A percentile compares a stretch with the other conserved stretches of the same genome.
phyloP scores from a whole-genome alignment of 2,113 vertebrate species.

The Ibidorhyncha struthersii region DNA sequence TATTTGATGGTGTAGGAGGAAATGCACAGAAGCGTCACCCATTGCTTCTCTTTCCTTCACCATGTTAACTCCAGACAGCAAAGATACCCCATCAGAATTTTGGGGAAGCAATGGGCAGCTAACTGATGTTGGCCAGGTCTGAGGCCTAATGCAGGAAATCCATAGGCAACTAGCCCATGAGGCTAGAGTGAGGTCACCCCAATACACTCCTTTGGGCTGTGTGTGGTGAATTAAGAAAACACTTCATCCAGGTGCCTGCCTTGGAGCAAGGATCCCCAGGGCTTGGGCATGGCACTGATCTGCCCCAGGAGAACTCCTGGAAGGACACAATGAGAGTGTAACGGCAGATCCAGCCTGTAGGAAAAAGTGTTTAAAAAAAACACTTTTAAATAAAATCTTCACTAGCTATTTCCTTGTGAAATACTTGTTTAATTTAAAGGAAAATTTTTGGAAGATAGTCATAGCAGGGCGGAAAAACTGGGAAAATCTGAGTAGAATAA shows the following conservation, averaged over 20 bases:
- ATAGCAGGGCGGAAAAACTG: background rate
- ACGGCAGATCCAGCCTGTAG: background rate
- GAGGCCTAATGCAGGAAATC: background rate
- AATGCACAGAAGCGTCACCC: background rate
- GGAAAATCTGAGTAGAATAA: background rate
- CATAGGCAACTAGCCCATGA: fast-evolving
- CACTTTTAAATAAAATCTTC: background rate
- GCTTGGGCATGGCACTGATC: fast-evolving
- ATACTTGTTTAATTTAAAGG: background rate
- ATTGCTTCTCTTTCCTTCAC: background rate
- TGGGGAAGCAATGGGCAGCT: background rate
- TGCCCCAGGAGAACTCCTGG: background rate
- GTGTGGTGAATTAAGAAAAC: background rate
- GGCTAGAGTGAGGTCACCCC: background rate
- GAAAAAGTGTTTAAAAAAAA: fast-evolving
- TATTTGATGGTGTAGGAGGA: background rate
- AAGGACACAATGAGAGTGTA: fast-evolving
- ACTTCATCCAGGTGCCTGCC: background rate
- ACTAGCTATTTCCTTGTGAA: background rate
- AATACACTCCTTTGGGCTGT: background rate
- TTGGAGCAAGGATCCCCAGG: background rate
- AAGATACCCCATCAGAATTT: background rate
- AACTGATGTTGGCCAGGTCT: background rate
- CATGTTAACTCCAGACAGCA: background rate
- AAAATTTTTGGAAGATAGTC: background rate